These are phyloP conservation scores for Platygyra sinensis DNA, from an alignment of 64 coral and sea anemone species.

Conservation along the genomic window DNA sequence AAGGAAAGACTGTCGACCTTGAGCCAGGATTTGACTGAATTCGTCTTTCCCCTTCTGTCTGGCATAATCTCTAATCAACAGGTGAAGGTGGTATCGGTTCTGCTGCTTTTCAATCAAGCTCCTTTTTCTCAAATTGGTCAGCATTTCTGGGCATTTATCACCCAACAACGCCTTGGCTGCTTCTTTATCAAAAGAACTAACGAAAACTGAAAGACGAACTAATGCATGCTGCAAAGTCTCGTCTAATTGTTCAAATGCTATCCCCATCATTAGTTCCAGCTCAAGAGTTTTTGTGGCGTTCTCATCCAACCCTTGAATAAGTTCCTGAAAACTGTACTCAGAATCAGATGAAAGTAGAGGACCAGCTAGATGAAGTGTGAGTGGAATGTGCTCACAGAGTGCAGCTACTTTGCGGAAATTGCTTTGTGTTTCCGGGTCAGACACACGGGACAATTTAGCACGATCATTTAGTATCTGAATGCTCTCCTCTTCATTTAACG, in stretches of 20 bases:
- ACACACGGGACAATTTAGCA: neutral
- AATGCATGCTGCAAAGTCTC: neutral
- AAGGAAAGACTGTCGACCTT: conserved; percentile 24
- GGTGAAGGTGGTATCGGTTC: conserved; percentile 30
- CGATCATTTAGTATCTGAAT: conserved; percentile 7
- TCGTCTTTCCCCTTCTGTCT: neutral
- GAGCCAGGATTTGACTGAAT: neutral
- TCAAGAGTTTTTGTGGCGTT: conserved; percentile 28
- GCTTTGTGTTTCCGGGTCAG: neutral
- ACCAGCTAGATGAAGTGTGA: conserved; percentile 39
- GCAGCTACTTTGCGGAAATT: neutral
- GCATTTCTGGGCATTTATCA: too few species aligned
- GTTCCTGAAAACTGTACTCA: conserved; percentile 17
- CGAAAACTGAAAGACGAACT: conserved; percentile 53
- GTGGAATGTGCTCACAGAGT: conserved; percentile 45
- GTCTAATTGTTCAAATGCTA: conserved; percentile 55
- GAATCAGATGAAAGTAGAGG: conserved; percentile 40
- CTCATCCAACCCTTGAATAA: neutral
- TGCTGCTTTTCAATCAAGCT: conserved; percentile 29
- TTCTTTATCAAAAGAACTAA: conserved; percentile 30
- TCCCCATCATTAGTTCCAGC: conserved; percentile 16
- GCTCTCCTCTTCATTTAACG: conserved; percentile 33
- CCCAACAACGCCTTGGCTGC: conserved; percentile 1
- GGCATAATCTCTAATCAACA: conserved; percentile 53
- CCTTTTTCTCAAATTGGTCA: conserved; percentile 42